Conservation (phyloP, 2,113 vertebrate species). For the Condylura cristata region DNA sequence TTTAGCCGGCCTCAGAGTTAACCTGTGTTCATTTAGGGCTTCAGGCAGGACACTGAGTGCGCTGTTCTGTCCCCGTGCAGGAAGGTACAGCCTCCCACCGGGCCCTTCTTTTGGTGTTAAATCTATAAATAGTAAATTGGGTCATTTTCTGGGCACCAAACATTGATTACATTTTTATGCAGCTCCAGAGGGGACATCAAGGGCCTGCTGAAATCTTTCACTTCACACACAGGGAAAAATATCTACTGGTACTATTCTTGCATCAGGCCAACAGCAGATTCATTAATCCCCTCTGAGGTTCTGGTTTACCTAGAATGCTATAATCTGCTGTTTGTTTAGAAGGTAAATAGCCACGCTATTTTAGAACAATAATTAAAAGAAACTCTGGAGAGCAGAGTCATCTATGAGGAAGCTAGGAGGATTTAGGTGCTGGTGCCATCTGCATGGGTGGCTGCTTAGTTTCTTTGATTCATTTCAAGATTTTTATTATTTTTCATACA, state of each 20-base stretch:
- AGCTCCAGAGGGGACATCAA: background rate
- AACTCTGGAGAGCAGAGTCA: background rate
- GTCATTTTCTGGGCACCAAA: background rate
- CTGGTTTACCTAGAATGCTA: background rate
- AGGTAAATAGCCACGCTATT: background rate
- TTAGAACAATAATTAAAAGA: background rate
- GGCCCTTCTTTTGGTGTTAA: fast-evolving
- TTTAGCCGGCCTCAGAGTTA: background rate
- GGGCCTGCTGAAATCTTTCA: background rate
- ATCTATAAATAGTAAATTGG: background rate
- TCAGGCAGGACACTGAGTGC: background rate
- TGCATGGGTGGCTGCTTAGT: background rate
- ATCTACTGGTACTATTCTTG: background rate
- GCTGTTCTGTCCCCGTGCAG: background rate
- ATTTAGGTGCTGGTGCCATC: background rate
- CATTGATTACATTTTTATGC: background rate
- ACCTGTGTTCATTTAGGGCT: background rate
- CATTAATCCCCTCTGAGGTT: background rate
- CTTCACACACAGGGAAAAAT: background rate
- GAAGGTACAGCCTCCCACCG: background rate
- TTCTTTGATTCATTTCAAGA: background rate
- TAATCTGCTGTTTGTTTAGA: background rate
- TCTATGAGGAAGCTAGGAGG: background rate
- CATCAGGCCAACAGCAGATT: background rate
- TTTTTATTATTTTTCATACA: background rate